These are phyloP conservation scores for Ommatoiulus sabulosus DNA, from an alignment of 2,888 invertebrate genomes.

Conservation along the genomic window DNA sequence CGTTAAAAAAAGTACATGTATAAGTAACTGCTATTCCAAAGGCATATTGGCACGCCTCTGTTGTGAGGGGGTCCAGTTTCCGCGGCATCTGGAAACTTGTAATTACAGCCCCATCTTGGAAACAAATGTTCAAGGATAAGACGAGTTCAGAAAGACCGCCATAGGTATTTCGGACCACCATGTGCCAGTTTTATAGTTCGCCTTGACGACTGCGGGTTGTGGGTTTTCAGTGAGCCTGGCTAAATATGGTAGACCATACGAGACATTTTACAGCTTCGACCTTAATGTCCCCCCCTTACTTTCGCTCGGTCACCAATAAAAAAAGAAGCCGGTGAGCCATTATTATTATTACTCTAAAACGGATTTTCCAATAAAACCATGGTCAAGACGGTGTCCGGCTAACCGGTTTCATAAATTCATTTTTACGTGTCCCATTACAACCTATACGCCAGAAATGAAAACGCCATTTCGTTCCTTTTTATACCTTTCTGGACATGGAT, in stretches of 20 bases:
- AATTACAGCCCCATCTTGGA: slow-evolving; percentile 9
- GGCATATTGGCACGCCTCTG: no score
- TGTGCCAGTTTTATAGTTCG: not conserved
- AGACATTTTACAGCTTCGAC: slow-evolving; percentile 11
- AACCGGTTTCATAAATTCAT: slow-evolving; percentile 36
- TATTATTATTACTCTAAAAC: slow-evolving; percentile 29
- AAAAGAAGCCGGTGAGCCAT: slow-evolving; percentile 24
- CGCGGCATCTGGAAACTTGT: not conserved
- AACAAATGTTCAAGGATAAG: slow-evolving; percentile 40
- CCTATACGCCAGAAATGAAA: slow-evolving; percentile 26
- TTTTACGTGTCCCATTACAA: slow-evolving; percentile 26
- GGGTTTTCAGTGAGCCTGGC: not conserved
- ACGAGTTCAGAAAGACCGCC: not conserved
- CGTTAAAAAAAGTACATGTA: no score
- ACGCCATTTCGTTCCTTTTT: slow-evolving; percentile 32
- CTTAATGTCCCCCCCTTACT: not conserved
- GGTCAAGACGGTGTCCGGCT: slow-evolving; percentile 13
- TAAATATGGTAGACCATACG: not conserved
- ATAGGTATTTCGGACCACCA: not conserved
- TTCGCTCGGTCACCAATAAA: not conserved
- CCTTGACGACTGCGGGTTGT: slow-evolving; percentile 21
- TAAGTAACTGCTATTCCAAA: no score
- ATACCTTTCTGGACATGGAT: not conserved
- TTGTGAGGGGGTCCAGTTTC: no score
- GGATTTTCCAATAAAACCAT: slow-evolving; percentile 40